Evolutionary conservation across 2,888 invertebrate genomes (phyloP), one percentile per base, ranked within the genome.

Genomic region (Smittia sp.): DNA sequence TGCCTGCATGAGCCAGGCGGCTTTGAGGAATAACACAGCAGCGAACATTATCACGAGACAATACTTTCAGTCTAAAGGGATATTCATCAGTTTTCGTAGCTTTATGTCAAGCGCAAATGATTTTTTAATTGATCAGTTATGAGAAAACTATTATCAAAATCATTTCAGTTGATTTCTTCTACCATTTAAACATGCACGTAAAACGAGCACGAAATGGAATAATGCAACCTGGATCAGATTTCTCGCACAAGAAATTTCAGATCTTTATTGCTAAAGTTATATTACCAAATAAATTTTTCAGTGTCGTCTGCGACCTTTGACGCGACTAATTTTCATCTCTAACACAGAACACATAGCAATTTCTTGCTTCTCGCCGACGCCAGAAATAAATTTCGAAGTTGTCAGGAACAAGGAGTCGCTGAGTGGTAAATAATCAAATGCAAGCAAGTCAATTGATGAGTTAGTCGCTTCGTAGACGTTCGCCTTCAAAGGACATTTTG

Each of bases 301-400:
- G n/a, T 46, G 2, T 11, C 11, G 6, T 15, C n/a, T 46, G 6
- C 15, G 46, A 46, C 11, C n/a, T 46, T n/a, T 62, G 20, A n/a
- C 11, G 4, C 22, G n/a, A 11, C 24, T 15, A 11, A 41, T 52
- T n/a, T 68, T 22, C 2, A 20, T 25, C 7, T 68, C 68, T 6
- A 52, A 9, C 1, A n/a, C 0, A 4, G 46, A 1, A 20, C 68
- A 68, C 24, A 68, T 25, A 9, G 25, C 68, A 24, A 68, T 24
- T 25, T 68, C 46, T 18, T 4, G 13, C 1, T 67, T 67, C 41
- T 67, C 41, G 18, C 67, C 67, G n/a, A n/a, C 15, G 52, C 18
- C 22, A 20, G 58, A 4, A 18, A 58, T 18, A 1, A 58, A 22
- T 22, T 58, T 58, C 2, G n/a, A 58, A 7, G 1, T 58, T 18